Base-by-base conservation (phyloP, 2,888 invertebrate genomes). In the Lordiphosa fenestrarum region DNA sequence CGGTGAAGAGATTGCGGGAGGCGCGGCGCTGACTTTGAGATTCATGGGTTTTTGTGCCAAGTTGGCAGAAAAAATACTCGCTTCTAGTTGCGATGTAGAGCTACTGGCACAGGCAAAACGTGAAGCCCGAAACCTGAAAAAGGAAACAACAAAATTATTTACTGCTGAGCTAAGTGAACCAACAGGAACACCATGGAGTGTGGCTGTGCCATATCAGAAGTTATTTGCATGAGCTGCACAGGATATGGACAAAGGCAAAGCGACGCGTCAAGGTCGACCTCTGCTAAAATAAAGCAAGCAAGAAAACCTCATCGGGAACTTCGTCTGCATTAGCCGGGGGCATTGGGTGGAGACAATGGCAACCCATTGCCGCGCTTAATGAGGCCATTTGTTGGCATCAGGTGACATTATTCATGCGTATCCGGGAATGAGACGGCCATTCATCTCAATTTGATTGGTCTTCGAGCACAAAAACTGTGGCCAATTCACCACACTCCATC, bases 331-430 rank as follows among this genome's bases (percentile, higher is more conserved):
- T 7, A 25, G 7, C 2, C 7, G 0, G 0, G 25, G 25, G 2
- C 25, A 7, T 3, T 7, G 25, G 7, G 25, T 25, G 25, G 25
- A 25, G 30, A 30, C 30, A 30, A 10, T 10, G 30, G 9, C 30
- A 30, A 30, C 9, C 30, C 30, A 30, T 30, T 30, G 30, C 68
- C 40, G 53, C 48, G 36, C 69, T 38, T 61, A 73, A 64, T 49
- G 56, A 56, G 56, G 38, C 60, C 41, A 64, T 72, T 72, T 70
- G 60, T 51, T 57, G 44, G 10, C 66, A 46, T 58, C 71, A 54
- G 66, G 42, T 69, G 71, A 65, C 71, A 69, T 69, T 71, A 56
- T 61, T 71, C 57, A 71, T 57, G 49, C 39, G 13, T 36, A 33
- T 35, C n/a, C 15, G 36, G 33, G 15, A 36, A 35, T 21, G 39